Evolutionary conservation across 2,888 invertebrate species (phyloP).

Genomic region (Lepas anatifera): DNA sequence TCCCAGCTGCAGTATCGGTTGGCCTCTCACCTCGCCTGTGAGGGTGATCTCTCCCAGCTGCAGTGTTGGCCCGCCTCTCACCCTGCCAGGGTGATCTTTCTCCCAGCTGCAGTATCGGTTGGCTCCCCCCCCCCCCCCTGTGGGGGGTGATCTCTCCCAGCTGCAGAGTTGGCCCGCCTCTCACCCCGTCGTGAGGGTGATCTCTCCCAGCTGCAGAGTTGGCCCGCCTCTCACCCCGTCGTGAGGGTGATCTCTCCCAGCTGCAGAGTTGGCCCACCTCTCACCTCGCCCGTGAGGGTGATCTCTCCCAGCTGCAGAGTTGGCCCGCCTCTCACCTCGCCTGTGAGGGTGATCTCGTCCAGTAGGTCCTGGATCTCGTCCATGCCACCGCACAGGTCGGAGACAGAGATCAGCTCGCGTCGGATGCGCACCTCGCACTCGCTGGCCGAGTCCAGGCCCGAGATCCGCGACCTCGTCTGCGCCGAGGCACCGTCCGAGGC

Average conservation of each 20-base stretch:
- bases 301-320: background rate
- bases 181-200: background rate
- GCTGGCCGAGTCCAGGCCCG: constrained; percentile 6
- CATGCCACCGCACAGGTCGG: background rate
- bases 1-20: too few species aligned
- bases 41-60: constrained; percentile 8
- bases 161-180: background rate
- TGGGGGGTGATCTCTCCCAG: background rate
- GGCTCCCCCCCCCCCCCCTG: background rate
- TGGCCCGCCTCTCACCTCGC: background rate
- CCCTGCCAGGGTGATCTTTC: background rate
- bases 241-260: too few species aligned
- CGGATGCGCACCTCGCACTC: background rate
- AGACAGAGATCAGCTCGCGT: constrained; percentile 10
- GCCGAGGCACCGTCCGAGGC: background rate
- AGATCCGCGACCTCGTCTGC: background rate
- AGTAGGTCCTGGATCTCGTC: constrained; percentile 12
- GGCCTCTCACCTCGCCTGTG: background rate
- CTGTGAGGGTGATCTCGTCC: constrained; percentile 5
- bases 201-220: background rate
- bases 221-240: background rate
- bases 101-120: too few species aligned
- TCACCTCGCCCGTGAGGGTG: background rate
- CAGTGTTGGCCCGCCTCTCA: too few species aligned
- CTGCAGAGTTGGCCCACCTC: too few species aligned